Conservation (phyloP, 1,140 invertebrate species). For the Zaprionus davidi region DNA sequence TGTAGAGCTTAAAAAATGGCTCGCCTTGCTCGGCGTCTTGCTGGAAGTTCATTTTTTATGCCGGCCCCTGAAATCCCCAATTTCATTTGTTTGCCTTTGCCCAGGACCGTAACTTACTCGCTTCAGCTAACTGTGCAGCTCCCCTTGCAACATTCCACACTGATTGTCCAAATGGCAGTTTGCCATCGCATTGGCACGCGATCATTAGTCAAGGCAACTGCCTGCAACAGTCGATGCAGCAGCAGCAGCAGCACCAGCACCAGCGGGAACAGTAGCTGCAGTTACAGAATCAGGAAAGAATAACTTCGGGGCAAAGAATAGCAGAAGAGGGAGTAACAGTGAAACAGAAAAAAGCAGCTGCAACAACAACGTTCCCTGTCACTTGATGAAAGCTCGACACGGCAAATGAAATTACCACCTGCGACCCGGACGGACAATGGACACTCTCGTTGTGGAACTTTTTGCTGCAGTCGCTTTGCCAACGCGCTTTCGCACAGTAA, state of each 20-base stretch:
- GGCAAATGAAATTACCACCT: conserved; percentile 51
- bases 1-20: conserved; percentile 62
- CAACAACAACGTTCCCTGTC: conserved; percentile 36
- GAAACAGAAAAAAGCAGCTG: background rate
- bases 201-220: conserved; percentile 73
- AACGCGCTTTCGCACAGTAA: background rate
- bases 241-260: background rate
- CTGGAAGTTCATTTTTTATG: conserved; percentile 21
- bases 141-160: conserved; percentile 22
- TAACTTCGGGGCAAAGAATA: background rate
- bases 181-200: conserved; percentile 71
- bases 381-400: conserved; percentile 58
- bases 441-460: background rate
- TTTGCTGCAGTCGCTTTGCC: background rate
- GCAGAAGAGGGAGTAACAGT: background rate
- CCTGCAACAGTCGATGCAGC: conserved; percentile 30
- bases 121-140: conserved; percentile 42
- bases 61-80: conserved; percentile 21
- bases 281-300: background rate
- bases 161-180: conserved; percentile 57
- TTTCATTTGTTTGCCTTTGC: conserved; percentile 65
- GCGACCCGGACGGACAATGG: conserved; percentile 6
- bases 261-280: conserved; percentile 22
- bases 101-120: conserved; percentile 43
- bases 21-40: conserved; percentile 21